A percentile compares a stretch with the other conserved stretches of the same genome.
phyloP scores from a whole-genome alignment of 35 echinoderm and acorn worm genomes.

The Nesometra sesokonis region DNA sequence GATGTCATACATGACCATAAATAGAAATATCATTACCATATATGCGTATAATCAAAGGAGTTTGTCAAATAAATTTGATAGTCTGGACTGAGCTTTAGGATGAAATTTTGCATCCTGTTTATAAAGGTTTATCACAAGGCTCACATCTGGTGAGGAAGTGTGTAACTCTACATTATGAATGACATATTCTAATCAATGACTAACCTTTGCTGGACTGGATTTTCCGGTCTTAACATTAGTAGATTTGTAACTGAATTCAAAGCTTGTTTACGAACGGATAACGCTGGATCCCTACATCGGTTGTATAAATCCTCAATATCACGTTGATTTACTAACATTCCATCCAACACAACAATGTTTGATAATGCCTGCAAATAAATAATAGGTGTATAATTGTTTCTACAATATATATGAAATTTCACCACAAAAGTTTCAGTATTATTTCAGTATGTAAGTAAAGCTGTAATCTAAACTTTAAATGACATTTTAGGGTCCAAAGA shows the following conservation, averaged over 20 bases:
- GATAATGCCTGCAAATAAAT: constrained; percentile 52
- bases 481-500: too few relatives aligned
- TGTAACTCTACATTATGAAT: too few relatives aligned
- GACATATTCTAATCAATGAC: background rate
- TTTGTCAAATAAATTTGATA: too few relatives aligned
- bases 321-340: constrained; percentile 18
- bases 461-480: too few relatives aligned
- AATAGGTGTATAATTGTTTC: background rate
- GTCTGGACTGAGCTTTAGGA: too few relatives aligned
- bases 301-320: constrained; percentile 43
- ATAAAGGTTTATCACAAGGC: too few relatives aligned
- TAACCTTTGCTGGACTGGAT: constrained; percentile 58
- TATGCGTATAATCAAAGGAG: too few relatives aligned
- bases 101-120: too few relatives aligned
- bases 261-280: constrained; percentile 91
- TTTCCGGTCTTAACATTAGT: constrained; percentile 23
- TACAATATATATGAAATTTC: constrained; percentile 45
- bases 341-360: constrained; percentile 44
- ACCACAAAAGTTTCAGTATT: background rate
- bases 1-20: too few relatives aligned
- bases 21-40: too few relatives aligned
- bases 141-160: too few relatives aligned
- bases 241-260: constrained; percentile 62
- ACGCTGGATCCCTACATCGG: constrained; percentile 58
- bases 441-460: background rate